Evolutionary conservation across 2,888 invertebrate species (phyloP), one percentile per base, ranked within the genome.

Genomic region (Thymelicus lineola): DNA sequence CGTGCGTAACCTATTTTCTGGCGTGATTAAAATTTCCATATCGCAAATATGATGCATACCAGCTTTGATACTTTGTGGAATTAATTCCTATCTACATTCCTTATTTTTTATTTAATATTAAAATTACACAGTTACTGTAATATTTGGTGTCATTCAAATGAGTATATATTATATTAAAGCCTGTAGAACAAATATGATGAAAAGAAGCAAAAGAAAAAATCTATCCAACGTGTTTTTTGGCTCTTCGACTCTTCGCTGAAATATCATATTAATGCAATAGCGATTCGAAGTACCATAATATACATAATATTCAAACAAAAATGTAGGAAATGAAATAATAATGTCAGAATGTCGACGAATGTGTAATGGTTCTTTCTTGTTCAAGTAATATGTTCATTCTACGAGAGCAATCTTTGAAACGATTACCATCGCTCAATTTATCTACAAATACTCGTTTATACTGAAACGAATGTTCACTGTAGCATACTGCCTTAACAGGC

Each of bases 401-500:
- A 55, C 46, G 46, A 35, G 53, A 36, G 61, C 45, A 55, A 57
- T 68, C 68, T 62, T 64, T 58, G 63, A 63, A 69, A 69, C 57
- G 69, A 70, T 70, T 70, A 70, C 42, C 50, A 28, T 64, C 45
- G 64, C 63, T 53, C 70, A 70, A 70, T 70, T 70, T 70, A 64
- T 45, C 59, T 53, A 64, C 70, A 59, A 64, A 70, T 63, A 70
- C 64, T 64, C 58, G 50, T 58, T 36, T 20, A 67, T 28, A 70
- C 59, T 48, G 64, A 64, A 64, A 64, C 64, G 64, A 70, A 64
- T 58, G 69, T 69, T 69, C 69, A 64, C 17, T 71, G 63, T 71
- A 71, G 58, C 67, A 71, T 67, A 64, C 66, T 57, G 58, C 69
- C 71, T 70, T 66, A 73, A 71, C 63, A 66, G 64, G 63, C 66